Percentiles rank a stretch among this genome's conserved stretches.
Evolutionary conservation across 2,888 invertebrate species (phyloP).

Genomic region (Pasiphila rectangulata): DNA sequence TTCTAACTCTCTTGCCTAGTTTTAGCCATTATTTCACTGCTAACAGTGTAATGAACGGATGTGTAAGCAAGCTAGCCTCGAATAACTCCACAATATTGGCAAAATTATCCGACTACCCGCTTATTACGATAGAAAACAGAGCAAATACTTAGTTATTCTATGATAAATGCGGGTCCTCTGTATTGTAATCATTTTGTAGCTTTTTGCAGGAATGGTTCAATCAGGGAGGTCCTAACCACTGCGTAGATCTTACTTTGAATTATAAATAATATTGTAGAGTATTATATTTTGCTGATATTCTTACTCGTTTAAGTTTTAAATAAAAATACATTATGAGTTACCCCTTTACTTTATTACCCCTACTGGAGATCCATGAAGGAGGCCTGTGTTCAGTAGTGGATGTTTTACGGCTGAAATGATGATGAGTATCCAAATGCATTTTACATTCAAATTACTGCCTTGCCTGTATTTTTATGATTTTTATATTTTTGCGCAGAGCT

Average conservation of each 20-base stretch:
- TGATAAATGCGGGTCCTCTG: slow-evolving; percentile 17
- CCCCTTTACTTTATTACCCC: too few relatives aligned
- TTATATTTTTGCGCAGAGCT: too few relatives aligned
- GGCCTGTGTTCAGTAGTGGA: too few relatives aligned
- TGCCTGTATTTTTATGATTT: too few relatives aligned
- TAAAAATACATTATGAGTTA: too few relatives aligned
- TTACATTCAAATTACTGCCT: too few relatives aligned
- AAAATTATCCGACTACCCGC: slow-evolving; percentile 21
- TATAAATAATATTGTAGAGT: not conserved
- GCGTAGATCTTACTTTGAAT: not conserved
- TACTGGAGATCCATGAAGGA: too few relatives aligned
- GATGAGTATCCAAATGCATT: too few relatives aligned
- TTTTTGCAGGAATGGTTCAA: slow-evolving; percentile 14
- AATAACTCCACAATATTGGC: slow-evolving; percentile 19
- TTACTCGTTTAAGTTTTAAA: too few relatives aligned
- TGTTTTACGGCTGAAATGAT: too few relatives aligned
- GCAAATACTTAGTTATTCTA: slow-evolving; percentile 17
- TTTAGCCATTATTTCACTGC: slow-evolving; percentile 33
- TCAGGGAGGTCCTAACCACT: slow-evolving; percentile 10
- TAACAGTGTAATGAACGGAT: slow-evolving; percentile 34
- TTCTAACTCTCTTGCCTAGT: slow-evolving; percentile 16
- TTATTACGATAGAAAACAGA: slow-evolving; percentile 23
- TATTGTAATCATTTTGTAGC: slow-evolving; percentile 15
- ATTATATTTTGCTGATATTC: too few relatives aligned
- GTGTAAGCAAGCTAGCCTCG: slow-evolving; percentile 21